Evolutionary conservation across 2,888 invertebrate species (phyloP).

Genomic region (Venusia cambrica): DNA sequence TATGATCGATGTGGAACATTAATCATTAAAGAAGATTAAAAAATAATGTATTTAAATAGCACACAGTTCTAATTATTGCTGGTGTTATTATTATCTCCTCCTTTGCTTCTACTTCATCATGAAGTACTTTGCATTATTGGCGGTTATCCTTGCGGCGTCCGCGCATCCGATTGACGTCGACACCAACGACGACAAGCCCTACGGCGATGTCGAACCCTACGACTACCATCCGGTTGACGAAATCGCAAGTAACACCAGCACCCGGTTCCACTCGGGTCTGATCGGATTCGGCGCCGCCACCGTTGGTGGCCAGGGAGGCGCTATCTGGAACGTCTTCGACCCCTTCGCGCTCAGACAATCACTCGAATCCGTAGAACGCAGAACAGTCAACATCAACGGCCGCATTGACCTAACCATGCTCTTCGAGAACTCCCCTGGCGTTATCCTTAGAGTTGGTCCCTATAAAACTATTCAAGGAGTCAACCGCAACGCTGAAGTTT

Average conservation of each 20-base stretch:
- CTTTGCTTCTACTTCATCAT: too few relatives aligned
- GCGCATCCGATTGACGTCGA: too few relatives aligned
- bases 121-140: too few relatives aligned
- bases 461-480: slow-evolving; percentile 18
- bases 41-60: too few relatives aligned
- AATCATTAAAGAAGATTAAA: too few relatives aligned
- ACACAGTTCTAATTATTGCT: too few relatives aligned
- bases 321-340: slow-evolving; percentile 24
- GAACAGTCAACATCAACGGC: slow-evolving; percentile 19
- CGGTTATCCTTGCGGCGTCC: too few relatives aligned
- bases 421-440: slow-evolving; percentile 18
- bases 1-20: too few relatives aligned
- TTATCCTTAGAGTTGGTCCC: slow-evolving; percentile 8
- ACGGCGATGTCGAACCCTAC: too few relatives aligned
- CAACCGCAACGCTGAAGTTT: slow-evolving; percentile 15
- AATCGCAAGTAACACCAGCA: not conserved
- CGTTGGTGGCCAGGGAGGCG: slow-evolving; percentile 17
- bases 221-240: too few relatives aligned
- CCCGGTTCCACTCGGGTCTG: not conserved
- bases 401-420: slow-evolving; percentile 19
- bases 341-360: slow-evolving; percentile 18
- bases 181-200: too few relatives aligned
- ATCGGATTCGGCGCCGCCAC: slow-evolving; percentile 6
- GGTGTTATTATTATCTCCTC: too few relatives aligned
- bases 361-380: not conserved